Evolutionary conservation across 2,888 invertebrate genomes (phyloP).

Genomic region (Lobophora halterata): DNA sequence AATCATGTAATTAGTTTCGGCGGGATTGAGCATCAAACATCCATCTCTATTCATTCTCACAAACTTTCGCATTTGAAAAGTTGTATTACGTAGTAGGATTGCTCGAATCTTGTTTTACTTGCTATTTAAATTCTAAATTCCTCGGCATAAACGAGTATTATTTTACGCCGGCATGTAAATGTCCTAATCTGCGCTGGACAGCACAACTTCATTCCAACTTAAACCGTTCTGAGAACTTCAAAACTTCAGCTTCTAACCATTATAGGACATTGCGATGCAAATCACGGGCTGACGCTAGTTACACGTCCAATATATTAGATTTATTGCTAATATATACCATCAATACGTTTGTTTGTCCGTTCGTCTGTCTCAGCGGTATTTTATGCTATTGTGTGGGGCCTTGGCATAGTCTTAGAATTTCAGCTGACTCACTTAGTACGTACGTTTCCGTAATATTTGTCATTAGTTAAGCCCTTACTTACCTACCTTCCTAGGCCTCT

Average conservation of each 20-base stretch:
- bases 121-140: no score
- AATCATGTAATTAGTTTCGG: no score
- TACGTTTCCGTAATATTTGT: no score
- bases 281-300: conserved; percentile 31
- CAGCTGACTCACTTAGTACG: not conserved
- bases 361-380: conserved; percentile 41
- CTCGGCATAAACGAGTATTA: not conserved
- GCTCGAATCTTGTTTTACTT: no score
- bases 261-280: conserved; percentile 34
- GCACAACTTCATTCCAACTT: conserved; percentile 7
- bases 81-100: no score
- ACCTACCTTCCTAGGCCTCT: no score
- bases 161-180: conserved; percentile 10
- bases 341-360: conserved; percentile 45
- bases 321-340: conserved; percentile 60
- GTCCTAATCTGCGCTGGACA: conserved; percentile 7
- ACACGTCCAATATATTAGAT: conserved; percentile 48
- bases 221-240: conserved; percentile 12
- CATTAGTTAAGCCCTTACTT: not conserved
- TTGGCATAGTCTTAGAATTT: conserved; percentile 2
- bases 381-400: conserved; percentile 37
- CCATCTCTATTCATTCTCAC: no score
- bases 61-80: no score
- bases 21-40: no score
- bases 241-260: conserved; percentile 18